Evolutionary conservation across 2,888 invertebrate genomes (phyloP).

Genomic region (Dynastes tityus): DNA sequence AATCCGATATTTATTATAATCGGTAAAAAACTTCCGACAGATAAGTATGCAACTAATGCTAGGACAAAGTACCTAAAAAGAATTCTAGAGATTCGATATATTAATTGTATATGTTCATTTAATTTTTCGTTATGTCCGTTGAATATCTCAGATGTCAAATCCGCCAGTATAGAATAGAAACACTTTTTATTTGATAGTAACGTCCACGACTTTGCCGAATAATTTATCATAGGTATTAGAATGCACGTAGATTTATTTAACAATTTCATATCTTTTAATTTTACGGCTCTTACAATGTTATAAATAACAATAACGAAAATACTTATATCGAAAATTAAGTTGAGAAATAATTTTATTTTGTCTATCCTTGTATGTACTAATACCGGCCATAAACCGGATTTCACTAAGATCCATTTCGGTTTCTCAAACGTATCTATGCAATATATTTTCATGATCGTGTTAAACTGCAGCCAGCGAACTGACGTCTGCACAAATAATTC

Average conservation of each 20-base stretch:
- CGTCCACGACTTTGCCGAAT: slow-evolving; percentile 18
- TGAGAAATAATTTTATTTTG: not conserved
- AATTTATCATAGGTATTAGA: slow-evolving; percentile 15
- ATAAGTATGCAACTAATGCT: slow-evolving; percentile 3
- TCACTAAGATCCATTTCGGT: slow-evolving; percentile 9
- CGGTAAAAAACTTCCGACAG: slow-evolving; percentile 11
- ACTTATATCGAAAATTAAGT: slow-evolving; percentile 15
- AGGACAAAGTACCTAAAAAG: slow-evolving; percentile 4
- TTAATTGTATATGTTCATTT: slow-evolving; percentile 6
- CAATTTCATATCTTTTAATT: slow-evolving; percentile 1
- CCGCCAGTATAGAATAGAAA: not conserved
- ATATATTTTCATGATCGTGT: not conserved
- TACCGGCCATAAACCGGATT: slow-evolving; percentile 21
- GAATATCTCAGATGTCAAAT: not conserved
- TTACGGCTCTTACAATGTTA: slow-evolving; percentile 13
- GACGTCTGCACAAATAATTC: too few relatives aligned
- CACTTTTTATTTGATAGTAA: not conserved
- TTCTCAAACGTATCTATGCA: slow-evolving; percentile 1
- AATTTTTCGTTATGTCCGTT: slow-evolving; percentile 8
- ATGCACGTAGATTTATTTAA: slow-evolving; percentile 23
- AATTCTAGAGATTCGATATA: slow-evolving; percentile 1
- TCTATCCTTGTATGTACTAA: not conserved
- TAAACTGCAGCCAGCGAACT: not conserved
- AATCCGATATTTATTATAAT: slow-evolving; percentile 4
- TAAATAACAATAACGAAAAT: slow-evolving; percentile 13